Base-by-base conservation (phyloP, 1,140 invertebrate genomes). In the Heliconius hewitsoni region DNA sequence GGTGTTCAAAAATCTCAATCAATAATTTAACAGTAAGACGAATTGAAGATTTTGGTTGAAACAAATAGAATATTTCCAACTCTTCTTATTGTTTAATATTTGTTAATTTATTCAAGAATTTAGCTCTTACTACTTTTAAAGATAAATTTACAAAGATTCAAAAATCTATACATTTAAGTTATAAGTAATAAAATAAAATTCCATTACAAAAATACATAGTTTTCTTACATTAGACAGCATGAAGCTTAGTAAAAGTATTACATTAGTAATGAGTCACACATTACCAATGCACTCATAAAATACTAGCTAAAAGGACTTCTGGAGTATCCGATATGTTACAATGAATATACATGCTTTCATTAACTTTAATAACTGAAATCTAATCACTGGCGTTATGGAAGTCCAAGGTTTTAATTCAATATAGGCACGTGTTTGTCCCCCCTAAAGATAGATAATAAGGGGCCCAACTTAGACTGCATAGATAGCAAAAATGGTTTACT, bases 181-280 rank as follows among this genome's bases (percentile, higher is more conserved):
- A n/a, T 23, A 23, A 57, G n/a, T n/a, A 57, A 13, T 1, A 46
- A 16, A 16, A 46, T 4, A 46, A 46, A 19, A 23, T 57, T 57
- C n/a, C 55, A 57, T 57, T n/a, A 23, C 55, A 23, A 23, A 57
- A 57, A n/a, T 57, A 23, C 9, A 57, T 9, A 16, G 57, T 0
- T 60, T 66, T 30, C 60, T 30, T 66, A 30, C 60, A 27, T 13
- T 66, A n/a, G 27, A 11, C 60, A 30, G 60, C 60, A 30, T 46
- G 11, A 16, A 66, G 60, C 27, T 66, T 66, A 66, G 11, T 13
- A 66, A 66, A 66, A 66, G 60, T 66, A 66, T 30, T 66, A 66
- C 11, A 66, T 66, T 66, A 66, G 60, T 66, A 66, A 66, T 66
- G 60, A 66, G 60, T 66, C 60, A 66, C 27, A 66, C 60, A 66